These are phyloP conservation scores for Vidua chalybeata DNA, from an alignment of 2,113 vertebrate species.

Conservation along the genomic window DNA sequence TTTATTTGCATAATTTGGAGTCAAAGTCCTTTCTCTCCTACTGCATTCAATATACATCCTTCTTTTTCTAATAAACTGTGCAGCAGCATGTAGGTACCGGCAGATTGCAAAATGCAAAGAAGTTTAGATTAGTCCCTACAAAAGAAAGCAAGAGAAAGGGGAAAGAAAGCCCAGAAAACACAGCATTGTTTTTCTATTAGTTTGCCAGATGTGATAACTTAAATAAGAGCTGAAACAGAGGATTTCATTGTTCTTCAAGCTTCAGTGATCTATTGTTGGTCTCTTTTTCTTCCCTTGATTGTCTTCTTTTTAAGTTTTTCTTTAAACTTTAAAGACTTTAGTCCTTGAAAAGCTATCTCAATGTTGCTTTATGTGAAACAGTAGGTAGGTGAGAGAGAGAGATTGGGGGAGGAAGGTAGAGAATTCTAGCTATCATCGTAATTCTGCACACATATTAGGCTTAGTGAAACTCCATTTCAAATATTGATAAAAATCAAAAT, in stretches of 20 bases:
- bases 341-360: background rate
- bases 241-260: slow-evolving; percentile 5
- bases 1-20: background rate
- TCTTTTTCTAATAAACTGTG: background rate
- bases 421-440: background rate
- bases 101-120: background rate
- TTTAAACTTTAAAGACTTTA: slow-evolving; percentile 29
- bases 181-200: background rate
- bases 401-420: background rate
- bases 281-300: background rate
- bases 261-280: background rate
- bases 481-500: background rate
- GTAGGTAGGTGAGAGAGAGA: background rate
- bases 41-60: background rate
- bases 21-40: background rate
- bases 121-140: background rate
- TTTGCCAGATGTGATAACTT: background rate
- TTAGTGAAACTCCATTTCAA: background rate
- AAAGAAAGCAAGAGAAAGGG: background rate
- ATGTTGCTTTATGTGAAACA: background rate
- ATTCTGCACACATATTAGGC: background rate
- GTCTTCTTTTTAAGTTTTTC: background rate
- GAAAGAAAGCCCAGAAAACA: background rate
- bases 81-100: background rate
- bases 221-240: slow-evolving; percentile 18